Evolutionary conservation across 2,113 vertebrate species (phyloP), one percentile per base, ranked within the genome.

Genomic region (Mionectes macconnelli): DNA sequence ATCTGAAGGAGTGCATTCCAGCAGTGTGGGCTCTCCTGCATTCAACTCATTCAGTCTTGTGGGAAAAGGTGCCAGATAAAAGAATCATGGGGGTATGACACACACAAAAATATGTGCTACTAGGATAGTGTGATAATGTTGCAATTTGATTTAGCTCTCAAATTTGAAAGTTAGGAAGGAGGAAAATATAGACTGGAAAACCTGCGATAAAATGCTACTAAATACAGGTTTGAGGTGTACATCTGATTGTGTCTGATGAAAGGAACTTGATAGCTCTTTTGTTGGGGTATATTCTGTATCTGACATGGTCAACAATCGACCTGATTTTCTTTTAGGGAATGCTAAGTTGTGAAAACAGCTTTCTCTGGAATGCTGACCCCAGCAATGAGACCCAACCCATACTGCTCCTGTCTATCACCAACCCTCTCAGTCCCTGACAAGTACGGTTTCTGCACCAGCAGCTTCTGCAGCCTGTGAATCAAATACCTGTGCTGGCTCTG

Each of bases 301-400:
- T 49, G 19, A 44, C 12, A 33, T 0, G 1, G 5, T 67, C 42
- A 67, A 11, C 5, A 25, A 25, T n/a, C 45, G 39, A 5, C 31
- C 4, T 63, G 73, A 42, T 22, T 25, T 66, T 49, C n/a, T 49
- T 49, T 24, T 23, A 40, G 19, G 40, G n/a, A 39, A 14, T 52
- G 23, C 40, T 81, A 0, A 0, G 4, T 15, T 75, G 31, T 67
- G 56, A 83, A 53, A 23, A 59, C 0, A 1, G 1, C 16, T 60
- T 13, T 27, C 23, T n/a, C 33, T 69, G 49, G 15, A 68, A 31
- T 56, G 27, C 22, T 69, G 49, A 37, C 60, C 24, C 33, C 70
- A 57, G n/a, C 31, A 75, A 14, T 22, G 22, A 74, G 84, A 62
- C 18, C 12, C 37, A 40, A 49, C 11, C 23, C 59, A 39, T 3